Evolutionary conservation across 2,888 invertebrate genomes (phyloP).

Genomic region (Corythucha ciliata): DNA sequence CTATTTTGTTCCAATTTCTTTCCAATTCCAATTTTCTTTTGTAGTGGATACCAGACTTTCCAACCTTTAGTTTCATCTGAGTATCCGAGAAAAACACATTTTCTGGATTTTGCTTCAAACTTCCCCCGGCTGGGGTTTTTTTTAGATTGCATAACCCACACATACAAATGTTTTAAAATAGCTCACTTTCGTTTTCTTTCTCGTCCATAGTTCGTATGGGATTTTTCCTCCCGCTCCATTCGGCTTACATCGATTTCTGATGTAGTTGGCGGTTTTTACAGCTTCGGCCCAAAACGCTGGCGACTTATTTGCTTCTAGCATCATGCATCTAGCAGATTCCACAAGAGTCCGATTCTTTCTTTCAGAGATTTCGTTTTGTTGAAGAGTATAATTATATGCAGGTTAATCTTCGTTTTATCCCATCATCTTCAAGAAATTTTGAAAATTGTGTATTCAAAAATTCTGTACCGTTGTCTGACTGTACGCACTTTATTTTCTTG

Average conservation of each 20-base stretch:
- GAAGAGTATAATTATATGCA: conserved; percentile 35
- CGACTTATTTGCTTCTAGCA: conserved; percentile 28
- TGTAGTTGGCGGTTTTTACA: conserved; percentile 29
- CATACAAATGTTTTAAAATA: conserved; percentile 2
- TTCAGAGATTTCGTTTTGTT: conserved; percentile 38
- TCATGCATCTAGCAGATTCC: conserved; percentile 1
- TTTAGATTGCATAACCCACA: too few species aligned
- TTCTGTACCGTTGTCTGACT: conserved; percentile 34
- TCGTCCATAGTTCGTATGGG: conserved; percentile 5
- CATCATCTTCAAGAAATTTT: conserved; percentile 31
- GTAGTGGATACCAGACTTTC: too few species aligned
- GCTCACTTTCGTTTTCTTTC: conserved; percentile 1
- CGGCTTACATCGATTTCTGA: conserved; percentile 8
- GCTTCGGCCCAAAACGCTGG: conserved; percentile 32
- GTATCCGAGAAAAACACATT: too few species aligned
- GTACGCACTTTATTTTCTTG: conserved; percentile 30
- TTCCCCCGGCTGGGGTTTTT: too few species aligned
- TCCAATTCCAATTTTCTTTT: too few species aligned
- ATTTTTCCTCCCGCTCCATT: conserved; percentile 7
- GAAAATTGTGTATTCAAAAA: conserved; percentile 32
- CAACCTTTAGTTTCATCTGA: too few species aligned
- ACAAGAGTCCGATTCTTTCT: conserved; percentile 2
- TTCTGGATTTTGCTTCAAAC: too few species aligned
- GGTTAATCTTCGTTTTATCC: conserved; percentile 35
- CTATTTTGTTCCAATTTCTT: too few species aligned